A percentile compares a stretch with the other conserved stretches of the same genome.
Evolutionary conservation across 2,797 vertebrate genomes (phyloP).

Genomic region (Enteromius radiatus): DNA sequence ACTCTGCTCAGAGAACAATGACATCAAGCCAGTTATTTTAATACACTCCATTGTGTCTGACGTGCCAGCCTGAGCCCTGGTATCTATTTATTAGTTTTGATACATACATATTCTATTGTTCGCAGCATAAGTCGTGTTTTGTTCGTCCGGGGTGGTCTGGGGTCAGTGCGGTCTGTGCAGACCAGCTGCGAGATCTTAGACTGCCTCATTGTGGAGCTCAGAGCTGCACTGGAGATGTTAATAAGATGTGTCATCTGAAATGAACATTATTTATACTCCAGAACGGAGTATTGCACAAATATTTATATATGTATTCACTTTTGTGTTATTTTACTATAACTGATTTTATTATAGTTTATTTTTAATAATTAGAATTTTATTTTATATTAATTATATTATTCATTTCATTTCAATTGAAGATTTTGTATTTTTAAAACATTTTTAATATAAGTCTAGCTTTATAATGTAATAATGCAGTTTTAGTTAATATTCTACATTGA

Average conservation of each 20-base stretch:
- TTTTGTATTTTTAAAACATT: background rate
- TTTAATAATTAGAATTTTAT: background rate
- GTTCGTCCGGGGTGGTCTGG: slow-evolving; percentile 66
- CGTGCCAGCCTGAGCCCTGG: slow-evolving; percentile 58
- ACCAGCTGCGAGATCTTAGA: slow-evolving; percentile 74
- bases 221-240: slow-evolving; percentile 79
- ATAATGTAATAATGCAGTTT: too few species aligned
- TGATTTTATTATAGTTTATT: too few species aligned
- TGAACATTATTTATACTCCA: slow-evolving; percentile 76
- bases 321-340: background rate
- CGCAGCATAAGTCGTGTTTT: slow-evolving; percentile 66
- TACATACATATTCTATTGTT: slow-evolving; percentile 64
- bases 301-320: background rate
- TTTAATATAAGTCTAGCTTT: too few species aligned
- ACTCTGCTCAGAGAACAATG: slow-evolving; percentile 62
- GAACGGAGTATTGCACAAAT: slow-evolving; percentile 62
- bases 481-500: too few species aligned
- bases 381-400: too few species aligned
- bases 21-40: slow-evolving; percentile 63
- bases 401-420: background rate
- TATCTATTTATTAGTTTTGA: slow-evolving; percentile 69
- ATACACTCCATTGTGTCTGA: slow-evolving; percentile 64
- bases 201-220: slow-evolving; percentile 65
- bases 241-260: slow-evolving; percentile 80
- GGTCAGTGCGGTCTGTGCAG: slow-evolving; percentile 61